Evolutionary conservation across 2,888 invertebrate genomes (phyloP).

Genomic region (Litoditis marina): DNA sequence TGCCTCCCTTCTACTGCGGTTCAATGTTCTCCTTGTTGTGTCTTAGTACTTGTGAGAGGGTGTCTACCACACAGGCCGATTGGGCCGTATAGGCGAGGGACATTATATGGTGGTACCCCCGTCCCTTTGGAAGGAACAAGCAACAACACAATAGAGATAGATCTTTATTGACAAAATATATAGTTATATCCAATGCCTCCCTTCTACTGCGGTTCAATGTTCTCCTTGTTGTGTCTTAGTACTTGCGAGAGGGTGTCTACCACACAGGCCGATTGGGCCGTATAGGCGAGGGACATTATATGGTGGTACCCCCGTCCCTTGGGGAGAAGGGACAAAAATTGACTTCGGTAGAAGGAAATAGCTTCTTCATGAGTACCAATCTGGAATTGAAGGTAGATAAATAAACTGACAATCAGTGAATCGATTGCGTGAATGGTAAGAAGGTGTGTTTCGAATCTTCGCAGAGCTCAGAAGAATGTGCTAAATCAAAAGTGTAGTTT

Average conservation of each 20-base stretch:
- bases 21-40: conserved; percentile 17
- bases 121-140: conserved; percentile 23
- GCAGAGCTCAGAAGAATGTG: not conserved
- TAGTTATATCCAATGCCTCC: too few species aligned
- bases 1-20: too few species aligned
- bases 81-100: conserved; percentile 9
- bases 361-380: conserved; percentile 28
- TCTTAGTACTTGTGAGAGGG: conserved; percentile 10
- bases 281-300: conserved; percentile 15
- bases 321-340: conserved; percentile 24
- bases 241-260: conserved; percentile 11
- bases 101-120: conserved; percentile 26
- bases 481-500: too few species aligned
- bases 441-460: not conserved
- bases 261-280: conserved; percentile 1
- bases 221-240: conserved; percentile 15
- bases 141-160: too few species aligned
- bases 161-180: too few species aligned
- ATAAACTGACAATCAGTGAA: too few species aligned
- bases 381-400: too few species aligned
- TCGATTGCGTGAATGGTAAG: too few species aligned
- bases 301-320: conserved; percentile 27
- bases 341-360: conserved; percentile 25
- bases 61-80: conserved; percentile 3
- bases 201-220: conserved; percentile 15